Evolutionary conservation across 2,113 vertebrate genomes (phyloP).

Genomic region (Vulpes ferrilata): DNA sequence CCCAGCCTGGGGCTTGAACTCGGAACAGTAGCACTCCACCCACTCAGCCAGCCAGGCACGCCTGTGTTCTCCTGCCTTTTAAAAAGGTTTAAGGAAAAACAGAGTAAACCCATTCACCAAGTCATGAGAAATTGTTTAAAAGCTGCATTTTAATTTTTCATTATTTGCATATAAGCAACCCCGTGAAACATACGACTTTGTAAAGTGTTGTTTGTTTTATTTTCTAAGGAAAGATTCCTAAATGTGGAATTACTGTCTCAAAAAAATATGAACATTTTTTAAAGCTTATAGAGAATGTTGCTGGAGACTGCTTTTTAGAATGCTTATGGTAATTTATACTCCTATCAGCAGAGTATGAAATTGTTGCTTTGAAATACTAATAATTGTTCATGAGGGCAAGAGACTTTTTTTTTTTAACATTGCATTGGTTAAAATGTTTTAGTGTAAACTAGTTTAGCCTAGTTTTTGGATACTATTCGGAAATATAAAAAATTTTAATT

Average conservation of each 20-base stretch:
- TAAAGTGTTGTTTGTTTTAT: not conserved
- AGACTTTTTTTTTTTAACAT: not conserved
- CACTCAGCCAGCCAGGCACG: not conserved
- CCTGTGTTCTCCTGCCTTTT: not conserved
- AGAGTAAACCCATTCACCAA: not conserved
- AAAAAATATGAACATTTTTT: not conserved
- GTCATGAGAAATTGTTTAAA: not conserved
- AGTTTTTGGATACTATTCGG: not conserved
- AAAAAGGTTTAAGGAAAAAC: not conserved
- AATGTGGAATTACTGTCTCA: too few species aligned
- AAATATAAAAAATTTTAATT: not conserved
- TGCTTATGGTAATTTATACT: rapidly evolving
- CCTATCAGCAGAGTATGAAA: not conserved
- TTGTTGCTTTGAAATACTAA: not conserved
- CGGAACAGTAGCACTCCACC: not conserved
- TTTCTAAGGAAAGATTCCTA: not conserved
- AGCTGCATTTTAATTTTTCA: not conserved
- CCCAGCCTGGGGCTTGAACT: not conserved
- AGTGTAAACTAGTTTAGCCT: not conserved
- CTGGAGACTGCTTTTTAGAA: not conserved
- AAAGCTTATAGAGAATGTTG: not conserved
- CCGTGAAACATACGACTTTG: not conserved
- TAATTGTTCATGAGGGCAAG: too few species aligned
- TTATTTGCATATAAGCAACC: not conserved
- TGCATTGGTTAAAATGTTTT: not conserved